Evolutionary conservation across 2,113 vertebrate genomes (phyloP).

Genomic region (Atrichornis clamosus): DNA sequence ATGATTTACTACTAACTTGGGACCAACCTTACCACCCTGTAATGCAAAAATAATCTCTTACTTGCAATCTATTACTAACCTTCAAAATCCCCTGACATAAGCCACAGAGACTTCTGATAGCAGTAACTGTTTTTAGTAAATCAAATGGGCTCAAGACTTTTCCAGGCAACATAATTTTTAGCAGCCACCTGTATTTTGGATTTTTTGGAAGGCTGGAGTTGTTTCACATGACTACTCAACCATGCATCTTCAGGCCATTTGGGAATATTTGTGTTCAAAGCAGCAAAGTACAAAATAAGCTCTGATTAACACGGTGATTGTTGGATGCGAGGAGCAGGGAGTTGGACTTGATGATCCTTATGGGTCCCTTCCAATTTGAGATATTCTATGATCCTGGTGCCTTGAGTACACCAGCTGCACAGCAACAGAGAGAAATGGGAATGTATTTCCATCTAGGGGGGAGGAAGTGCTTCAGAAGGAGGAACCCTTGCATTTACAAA

Average conservation of each 20-base stretch:
- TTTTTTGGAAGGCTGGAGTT: background rate
- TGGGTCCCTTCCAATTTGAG: background rate
- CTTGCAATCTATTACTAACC: background rate
- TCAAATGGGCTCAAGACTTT: background rate
- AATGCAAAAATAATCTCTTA: background rate
- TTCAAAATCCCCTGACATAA: background rate
- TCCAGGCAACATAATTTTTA: background rate
- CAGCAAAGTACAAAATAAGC: slow-evolving; percentile 10
- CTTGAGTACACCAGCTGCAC: background rate
- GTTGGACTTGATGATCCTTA: background rate
- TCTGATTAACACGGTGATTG: slow-evolving; percentile 12
- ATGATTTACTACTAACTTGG: background rate
- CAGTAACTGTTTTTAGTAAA: background rate
- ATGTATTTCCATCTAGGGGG: background rate
- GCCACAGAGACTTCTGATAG: background rate
- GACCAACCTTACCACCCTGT: background rate
- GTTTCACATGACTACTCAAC: slow-evolving; percentile 2
- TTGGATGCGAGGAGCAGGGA: background rate
- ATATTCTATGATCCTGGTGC: background rate
- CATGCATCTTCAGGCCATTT: background rate
- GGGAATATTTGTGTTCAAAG: slow-evolving; percentile 1
- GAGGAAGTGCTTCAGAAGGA: background rate
- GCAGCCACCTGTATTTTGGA: background rate
- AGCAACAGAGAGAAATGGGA: background rate
- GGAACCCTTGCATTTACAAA: background rate